Evolutionary conservation across 2,797 vertebrate species (phyloP).

Genomic region (Thripadectes ignobilis): DNA sequence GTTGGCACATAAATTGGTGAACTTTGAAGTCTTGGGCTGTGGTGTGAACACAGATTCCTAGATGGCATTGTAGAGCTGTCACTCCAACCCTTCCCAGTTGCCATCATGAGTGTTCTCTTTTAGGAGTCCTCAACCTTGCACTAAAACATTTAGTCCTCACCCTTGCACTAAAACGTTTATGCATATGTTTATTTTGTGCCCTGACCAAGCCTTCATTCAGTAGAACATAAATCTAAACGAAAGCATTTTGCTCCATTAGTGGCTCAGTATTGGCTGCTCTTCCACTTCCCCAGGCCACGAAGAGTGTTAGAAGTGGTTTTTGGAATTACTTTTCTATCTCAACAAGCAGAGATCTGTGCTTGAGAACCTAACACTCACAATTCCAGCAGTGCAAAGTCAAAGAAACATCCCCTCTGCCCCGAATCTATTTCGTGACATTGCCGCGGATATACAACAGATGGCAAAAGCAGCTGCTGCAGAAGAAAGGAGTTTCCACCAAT

Average conservation of each 20-base stretch:
- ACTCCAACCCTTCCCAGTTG: background rate
- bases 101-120: background rate
- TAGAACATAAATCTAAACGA: background rate
- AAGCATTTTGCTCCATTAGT: background rate
- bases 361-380: background rate
- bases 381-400: background rate
- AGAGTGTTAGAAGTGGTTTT: background rate
- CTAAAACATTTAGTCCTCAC: background rate
- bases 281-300: background rate
- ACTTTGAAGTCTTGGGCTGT: background rate
- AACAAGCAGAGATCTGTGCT: background rate
- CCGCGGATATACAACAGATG: background rate
- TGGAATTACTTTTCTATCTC: background rate
- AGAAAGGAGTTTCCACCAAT: rapidly evolving
- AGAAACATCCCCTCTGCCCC: background rate
- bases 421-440: background rate
- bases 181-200: background rate
- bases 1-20: background rate
- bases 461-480: background rate
- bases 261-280: background rate
- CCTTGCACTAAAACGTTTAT: background rate
- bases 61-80: background rate
- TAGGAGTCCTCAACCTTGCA: no score
- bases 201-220: background rate
- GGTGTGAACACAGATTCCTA: background rate